Conservation (phyloP, 2,888 invertebrate genomes). For the Diogma glabrata region DNA sequence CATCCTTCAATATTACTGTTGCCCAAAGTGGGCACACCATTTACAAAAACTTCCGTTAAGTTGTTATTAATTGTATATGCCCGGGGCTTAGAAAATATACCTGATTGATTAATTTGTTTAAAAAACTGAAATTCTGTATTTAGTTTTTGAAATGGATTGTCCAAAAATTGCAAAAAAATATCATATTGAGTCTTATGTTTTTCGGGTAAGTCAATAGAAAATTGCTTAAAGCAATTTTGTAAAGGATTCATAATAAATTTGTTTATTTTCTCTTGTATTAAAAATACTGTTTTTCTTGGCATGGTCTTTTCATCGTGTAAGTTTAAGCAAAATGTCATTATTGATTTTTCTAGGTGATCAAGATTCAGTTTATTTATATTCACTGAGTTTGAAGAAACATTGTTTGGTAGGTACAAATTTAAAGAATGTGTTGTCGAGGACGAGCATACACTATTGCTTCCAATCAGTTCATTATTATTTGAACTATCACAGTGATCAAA, state of each 20-base stretch:
- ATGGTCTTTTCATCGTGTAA: neutral
- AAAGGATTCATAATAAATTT: neutral
- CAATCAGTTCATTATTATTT: no score
- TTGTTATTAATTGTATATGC: neutral
- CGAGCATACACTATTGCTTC: no score
- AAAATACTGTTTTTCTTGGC: neutral
- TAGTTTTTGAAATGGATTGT: neutral
- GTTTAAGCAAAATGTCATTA: neutral
- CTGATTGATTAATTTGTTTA: neutral
- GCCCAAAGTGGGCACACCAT: neutral
- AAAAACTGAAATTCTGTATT: neutral
- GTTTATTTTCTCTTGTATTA: neutral
- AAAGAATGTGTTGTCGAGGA: no score
- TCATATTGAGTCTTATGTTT: neutral
- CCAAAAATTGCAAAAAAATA: neutral
- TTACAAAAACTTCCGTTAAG: neutral
- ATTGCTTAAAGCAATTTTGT: neutral
- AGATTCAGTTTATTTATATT: neutral
- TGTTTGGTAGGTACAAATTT: no score
- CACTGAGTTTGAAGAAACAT: neutral
- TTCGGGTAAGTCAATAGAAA: neutral
- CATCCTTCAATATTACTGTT: neutral
- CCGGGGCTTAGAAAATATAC: neutral
- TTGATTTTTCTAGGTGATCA: neutral
- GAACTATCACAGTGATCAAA: no score